Percentiles rank a stretch among this genome's conserved stretches.
phyloP scores from a whole-genome alignment of 2,797 vertebrate species.

The Lophius americanus region DNA sequence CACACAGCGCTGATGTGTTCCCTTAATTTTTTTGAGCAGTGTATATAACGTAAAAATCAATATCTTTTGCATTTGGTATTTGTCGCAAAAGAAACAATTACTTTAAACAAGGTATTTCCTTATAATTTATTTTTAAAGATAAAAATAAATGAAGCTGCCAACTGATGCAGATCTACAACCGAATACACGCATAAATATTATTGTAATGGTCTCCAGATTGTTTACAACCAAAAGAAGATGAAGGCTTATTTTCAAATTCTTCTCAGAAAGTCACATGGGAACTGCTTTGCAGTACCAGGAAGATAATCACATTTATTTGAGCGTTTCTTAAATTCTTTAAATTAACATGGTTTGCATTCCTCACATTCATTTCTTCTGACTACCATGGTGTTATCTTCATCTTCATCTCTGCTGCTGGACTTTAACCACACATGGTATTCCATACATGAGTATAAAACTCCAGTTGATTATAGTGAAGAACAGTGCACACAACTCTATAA shows the following conservation, averaged over 20 bases:
- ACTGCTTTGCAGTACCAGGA: not conserved
- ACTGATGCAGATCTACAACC: not conserved
- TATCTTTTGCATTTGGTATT: too few species aligned
- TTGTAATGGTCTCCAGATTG: not conserved
- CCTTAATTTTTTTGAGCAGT: too few species aligned
- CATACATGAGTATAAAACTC: not conserved
- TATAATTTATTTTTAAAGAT: not conserved
- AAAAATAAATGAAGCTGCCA: not conserved
- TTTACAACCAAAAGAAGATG: not conserved
- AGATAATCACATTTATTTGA: not conserved
- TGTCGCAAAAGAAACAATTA: too few species aligned
- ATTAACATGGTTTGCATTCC: not conserved
- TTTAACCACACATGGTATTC: not conserved
- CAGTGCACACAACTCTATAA: constrained; percentile 3
- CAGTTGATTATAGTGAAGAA: not conserved
- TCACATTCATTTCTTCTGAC: not conserved
- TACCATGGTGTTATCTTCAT: not conserved
- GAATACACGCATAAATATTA: not conserved
- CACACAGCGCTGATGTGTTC: too few species aligned
- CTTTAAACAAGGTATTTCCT: not conserved
- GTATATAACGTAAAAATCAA: too few species aligned
- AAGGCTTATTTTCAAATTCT: not conserved
- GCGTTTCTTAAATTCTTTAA: not conserved
- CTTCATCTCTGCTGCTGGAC: not conserved
- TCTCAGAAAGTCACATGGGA: not conserved